Percentiles rank a stretch among this genome's conserved stretches.
These are phyloP conservation scores for Lepilemur septentrionalis DNA, from an alignment of 2,797 vertebrate species.

Conservation along the genomic window DNA sequence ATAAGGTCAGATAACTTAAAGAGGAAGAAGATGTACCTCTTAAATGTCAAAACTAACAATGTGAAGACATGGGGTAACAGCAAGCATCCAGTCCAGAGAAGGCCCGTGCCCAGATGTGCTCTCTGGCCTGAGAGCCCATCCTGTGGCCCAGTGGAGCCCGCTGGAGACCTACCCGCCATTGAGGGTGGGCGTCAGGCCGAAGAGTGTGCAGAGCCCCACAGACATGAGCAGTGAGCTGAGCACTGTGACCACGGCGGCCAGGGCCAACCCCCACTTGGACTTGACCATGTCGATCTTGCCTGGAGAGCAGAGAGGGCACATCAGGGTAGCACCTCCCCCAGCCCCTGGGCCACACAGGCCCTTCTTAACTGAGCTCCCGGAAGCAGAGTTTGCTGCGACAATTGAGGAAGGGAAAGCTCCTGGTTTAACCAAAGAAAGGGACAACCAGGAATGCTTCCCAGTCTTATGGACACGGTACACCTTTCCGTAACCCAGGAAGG, in stretches of 20 bases:
- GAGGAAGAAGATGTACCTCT: not conserved
- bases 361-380: not conserved
- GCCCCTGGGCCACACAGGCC: fast-evolving
- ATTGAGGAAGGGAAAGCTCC: not conserved
- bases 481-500: not conserved
- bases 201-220: slow-evolving; percentile 96
- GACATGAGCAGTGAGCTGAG: slow-evolving; percentile 99
- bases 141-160: not conserved
- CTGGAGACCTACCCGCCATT: slow-evolving; percentile 94
- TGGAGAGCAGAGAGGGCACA: slow-evolving; percentile 74
- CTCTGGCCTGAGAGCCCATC: not conserved
- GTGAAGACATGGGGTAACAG: not conserved
- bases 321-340: not conserved
- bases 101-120: not conserved
- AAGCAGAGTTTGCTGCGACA: fast-evolving
- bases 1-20: not conserved
- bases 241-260: slow-evolving; percentile 97
- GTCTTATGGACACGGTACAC: not conserved
- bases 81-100: not conserved
- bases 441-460: fast-evolving
- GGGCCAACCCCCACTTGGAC: slow-evolving; percentile 97
- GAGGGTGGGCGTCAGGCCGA: slow-evolving; percentile 96
- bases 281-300: slow-evolving; percentile 99
- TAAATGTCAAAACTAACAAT: not conserved
- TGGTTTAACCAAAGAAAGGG: fast-evolving